These are phyloP conservation scores for Phoenicopterus ruber DNA, from an alignment of 2,113 vertebrate genomes.

Conservation along the genomic window DNA sequence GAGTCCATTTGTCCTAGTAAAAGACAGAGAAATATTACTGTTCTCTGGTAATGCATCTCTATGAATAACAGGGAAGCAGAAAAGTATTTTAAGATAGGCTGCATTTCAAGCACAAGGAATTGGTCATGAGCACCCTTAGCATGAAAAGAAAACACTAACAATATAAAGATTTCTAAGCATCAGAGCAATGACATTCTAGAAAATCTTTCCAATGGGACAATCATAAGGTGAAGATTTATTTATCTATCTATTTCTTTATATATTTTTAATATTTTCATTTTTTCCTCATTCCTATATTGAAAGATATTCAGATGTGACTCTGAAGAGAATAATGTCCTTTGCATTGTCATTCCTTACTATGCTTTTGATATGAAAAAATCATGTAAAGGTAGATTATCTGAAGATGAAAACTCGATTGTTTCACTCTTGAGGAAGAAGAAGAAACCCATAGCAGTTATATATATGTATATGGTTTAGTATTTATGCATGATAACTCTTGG, in stretches of 20 bases:
- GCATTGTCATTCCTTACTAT: not conserved
- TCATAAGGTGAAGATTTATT: not conserved
- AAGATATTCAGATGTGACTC: not conserved
- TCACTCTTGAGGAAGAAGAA: not conserved
- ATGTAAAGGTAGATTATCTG: not conserved
- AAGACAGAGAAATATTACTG: not conserved
- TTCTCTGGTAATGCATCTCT: not conserved
- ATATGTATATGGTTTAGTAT: not conserved
- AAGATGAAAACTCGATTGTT: not conserved
- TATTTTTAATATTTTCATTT: not conserved
- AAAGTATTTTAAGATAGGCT: not conserved
- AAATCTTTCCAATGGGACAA: not conserved
- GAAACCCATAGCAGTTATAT: not conserved
- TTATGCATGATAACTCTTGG: not conserved
- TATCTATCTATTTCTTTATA: not conserved
- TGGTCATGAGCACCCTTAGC: not conserved
- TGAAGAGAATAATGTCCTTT: not conserved
- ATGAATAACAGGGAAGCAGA: not conserved
- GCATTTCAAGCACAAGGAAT: not conserved
- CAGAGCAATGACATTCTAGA: not conserved
- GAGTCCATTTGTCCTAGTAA: not conserved
- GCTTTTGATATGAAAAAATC: not conserved
- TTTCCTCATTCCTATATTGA: not conserved
- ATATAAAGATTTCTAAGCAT: not conserved
- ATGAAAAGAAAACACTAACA: not conserved